These are phyloP conservation scores for Drosophila mauritiana DNA, from an alignment of 1,140 invertebrate species.

Conservation along the genomic window DNA sequence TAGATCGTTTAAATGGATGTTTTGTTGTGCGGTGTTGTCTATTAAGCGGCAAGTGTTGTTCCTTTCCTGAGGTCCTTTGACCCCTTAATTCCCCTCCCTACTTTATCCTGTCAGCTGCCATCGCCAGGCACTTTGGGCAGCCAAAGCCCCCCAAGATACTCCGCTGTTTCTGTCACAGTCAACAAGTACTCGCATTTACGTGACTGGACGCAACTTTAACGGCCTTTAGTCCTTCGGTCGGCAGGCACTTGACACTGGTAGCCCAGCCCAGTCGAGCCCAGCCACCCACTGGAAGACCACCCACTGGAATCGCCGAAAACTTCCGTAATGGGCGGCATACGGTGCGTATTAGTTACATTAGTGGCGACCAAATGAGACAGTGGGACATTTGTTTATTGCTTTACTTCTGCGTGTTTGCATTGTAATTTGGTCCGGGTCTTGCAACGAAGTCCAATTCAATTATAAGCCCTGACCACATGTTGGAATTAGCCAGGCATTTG, in stretches of 20 bases:
- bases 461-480: constrained; percentile 17
- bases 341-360: constrained; percentile 61
- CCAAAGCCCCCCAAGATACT: constrained; percentile 13
- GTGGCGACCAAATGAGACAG: constrained; percentile 16
- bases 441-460: constrained; percentile 31
- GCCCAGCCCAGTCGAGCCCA: neutral
- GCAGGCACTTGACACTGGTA: constrained; percentile 26
- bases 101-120: constrained; percentile 29
- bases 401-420: constrained; percentile 22
- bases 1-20: constrained; percentile 51
- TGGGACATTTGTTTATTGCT: constrained; percentile 25
- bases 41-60: constrained; percentile 49
- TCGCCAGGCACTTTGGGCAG: constrained; percentile 20
- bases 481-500: constrained; percentile 13
- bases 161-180: constrained; percentile 44
- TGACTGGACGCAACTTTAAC: constrained; percentile 43
- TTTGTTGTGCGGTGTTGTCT: constrained; percentile 43
- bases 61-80: constrained; percentile 1
- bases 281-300: neutral
- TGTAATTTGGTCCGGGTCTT: constrained; percentile 6
- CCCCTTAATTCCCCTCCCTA: neutral
- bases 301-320: constrained; percentile 6
- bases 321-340: constrained; percentile 45
- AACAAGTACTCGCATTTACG: constrained; percentile 48
- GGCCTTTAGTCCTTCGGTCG: constrained; percentile 19